phyloP scores from a whole-genome alignment of 2,797 vertebrate species.

The Lacerta bilineata region DNA sequence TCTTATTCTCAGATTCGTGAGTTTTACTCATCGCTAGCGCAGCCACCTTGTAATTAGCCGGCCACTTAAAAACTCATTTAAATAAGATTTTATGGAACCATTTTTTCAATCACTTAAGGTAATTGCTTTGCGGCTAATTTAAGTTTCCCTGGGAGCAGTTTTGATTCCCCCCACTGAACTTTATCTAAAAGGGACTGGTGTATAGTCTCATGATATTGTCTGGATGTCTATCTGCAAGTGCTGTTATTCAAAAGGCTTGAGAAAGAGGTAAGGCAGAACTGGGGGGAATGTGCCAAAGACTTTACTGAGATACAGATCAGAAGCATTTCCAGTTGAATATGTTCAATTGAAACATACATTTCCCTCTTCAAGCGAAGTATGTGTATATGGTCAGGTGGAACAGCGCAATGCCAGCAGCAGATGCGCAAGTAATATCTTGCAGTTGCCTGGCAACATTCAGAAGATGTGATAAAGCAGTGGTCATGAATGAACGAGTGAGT shows the following conservation, averaged over 20 bases:
- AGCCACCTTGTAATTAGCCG: conserved; percentile 55
- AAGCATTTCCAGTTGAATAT: conserved; percentile 27
- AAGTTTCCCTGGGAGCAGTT: conserved; percentile 60
- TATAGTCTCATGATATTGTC: conserved; percentile 53
- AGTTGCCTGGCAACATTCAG: conserved; percentile 17
- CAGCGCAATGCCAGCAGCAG: neutral
- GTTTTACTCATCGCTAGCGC: conserved; percentile 7
- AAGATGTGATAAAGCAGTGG: neutral
- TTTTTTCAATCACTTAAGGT: conserved; percentile 65
- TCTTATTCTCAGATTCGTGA: neutral
- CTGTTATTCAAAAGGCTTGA: neutral
- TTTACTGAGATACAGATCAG: conserved; percentile 20
- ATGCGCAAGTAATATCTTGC: conserved; percentile 2
- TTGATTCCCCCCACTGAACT: conserved; percentile 56
- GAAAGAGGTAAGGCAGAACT: conserved; percentile 30
- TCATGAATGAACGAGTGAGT: conserved; percentile 27
- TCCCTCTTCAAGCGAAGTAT: neutral
- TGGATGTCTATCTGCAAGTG: conserved; percentile 50
- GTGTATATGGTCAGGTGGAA: neutral
- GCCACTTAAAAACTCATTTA: conserved; percentile 54
- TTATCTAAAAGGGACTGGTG: conserved; percentile 62
- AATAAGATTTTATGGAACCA: conserved; percentile 66
- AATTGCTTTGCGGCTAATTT: conserved; percentile 73
- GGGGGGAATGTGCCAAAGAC: neutral
- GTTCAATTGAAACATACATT: conserved; percentile 6